Conservation (phyloP, 2,797 vertebrate genomes). For the Gymnothorax javanicus region DNA sequence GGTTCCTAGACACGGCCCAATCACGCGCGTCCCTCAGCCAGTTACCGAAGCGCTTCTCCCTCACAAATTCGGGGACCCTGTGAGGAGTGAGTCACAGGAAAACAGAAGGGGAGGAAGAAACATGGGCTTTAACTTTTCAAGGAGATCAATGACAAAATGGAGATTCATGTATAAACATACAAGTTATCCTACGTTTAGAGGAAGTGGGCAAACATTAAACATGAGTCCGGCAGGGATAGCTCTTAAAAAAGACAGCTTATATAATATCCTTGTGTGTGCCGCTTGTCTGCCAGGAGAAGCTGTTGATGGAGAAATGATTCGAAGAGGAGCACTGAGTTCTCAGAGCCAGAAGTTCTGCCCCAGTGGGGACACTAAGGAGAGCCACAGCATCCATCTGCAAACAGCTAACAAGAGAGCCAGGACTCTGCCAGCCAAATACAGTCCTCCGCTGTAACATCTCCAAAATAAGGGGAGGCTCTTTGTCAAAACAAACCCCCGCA, state of each 20-base stretch:
- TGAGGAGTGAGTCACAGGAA: conserved; percentile 16
- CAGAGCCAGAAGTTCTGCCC: neutral
- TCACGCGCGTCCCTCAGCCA: conserved; percentile 94
- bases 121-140: neutral
- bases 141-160: neutral
- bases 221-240: conserved; percentile 16
- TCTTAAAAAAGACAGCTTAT: conserved; percentile 24
- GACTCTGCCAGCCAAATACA: neutral
- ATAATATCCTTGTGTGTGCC: conserved; percentile 4
- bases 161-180: conserved; percentile 11
- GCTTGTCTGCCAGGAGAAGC: conserved; percentile 5
- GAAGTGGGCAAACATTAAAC: neutral
- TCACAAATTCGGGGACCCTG: conserved; percentile 96
- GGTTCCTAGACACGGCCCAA: conserved; percentile 94
- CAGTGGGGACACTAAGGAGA: neutral
- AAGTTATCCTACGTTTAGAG: conserved; percentile 24
- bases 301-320: neutral
- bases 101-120: neutral
- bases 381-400: neutral
- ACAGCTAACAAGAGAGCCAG: neutral
- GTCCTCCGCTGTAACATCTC: neutral
- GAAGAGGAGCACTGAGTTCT: neutral
- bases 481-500: neutral
- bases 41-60: conserved; percentile 95
- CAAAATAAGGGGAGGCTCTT: neutral